These are phyloP conservation scores for Leptocoma aspasia DNA, from an alignment of 2,113 vertebrate species.

Conservation along the genomic window DNA sequence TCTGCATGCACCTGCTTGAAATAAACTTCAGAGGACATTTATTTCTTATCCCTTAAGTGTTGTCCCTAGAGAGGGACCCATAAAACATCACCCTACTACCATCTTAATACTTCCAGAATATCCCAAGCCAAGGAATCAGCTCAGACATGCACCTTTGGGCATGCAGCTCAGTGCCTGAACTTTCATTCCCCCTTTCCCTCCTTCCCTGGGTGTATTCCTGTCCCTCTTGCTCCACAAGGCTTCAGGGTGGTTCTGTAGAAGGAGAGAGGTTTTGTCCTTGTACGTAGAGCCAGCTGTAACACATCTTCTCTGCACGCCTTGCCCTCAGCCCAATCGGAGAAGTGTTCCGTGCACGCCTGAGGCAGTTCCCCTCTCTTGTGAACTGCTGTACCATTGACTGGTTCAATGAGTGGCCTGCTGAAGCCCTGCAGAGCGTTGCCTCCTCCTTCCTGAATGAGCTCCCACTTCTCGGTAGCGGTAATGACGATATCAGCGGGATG, in stretches of 20 bases:
- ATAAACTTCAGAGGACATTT: neutral
- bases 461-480: constrained; percentile 73
- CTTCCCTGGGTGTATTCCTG: neutral
- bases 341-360: constrained; percentile 83
- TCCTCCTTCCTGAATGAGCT: constrained; percentile 79
- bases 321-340: constrained; percentile 84
- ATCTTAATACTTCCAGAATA: neutral
- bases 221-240: neutral
- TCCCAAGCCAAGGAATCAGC: neutral
- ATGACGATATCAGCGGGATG: constrained; percentile 69
- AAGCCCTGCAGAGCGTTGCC: constrained; percentile 87
- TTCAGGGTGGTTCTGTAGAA: neutral
- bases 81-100: neutral
- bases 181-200: neutral
- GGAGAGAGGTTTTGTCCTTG: neutral
- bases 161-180: neutral
- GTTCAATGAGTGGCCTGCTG: constrained; percentile 89
- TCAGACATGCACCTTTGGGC: neutral
- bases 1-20: neutral
- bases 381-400: constrained; percentile 94
- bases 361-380: constrained; percentile 91
- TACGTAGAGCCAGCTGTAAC: neutral
- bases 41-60: neutral
- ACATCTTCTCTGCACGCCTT: neutral
- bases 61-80: neutral